These are phyloP conservation scores for Synanceia verrucosa DNA, from an alignment of 2,797 vertebrate genomes.

Conservation along the genomic window DNA sequence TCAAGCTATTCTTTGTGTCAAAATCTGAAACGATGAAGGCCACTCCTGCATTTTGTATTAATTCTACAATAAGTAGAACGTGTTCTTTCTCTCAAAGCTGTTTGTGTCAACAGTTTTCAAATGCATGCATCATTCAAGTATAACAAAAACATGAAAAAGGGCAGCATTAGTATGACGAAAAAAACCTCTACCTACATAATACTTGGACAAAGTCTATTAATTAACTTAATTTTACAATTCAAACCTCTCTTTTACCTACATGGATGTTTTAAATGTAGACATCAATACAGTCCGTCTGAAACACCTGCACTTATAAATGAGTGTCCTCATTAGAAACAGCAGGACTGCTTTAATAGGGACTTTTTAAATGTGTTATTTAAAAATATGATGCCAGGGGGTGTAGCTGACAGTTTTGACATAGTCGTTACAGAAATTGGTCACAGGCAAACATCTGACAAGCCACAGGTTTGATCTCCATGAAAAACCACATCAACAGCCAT, in stretches of 20 bases:
- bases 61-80: not conserved
- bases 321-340: not conserved
- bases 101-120: not conserved
- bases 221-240: not conserved
- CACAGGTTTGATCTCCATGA: constrained; percentile 11
- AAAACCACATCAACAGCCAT: constrained; percentile 7
- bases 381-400: not conserved
- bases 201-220: not conserved
- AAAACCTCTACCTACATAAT: not conserved
- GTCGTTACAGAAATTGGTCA: not conserved
- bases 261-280: not conserved
- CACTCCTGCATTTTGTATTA: not conserved
- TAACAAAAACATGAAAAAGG: not conserved
- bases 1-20: not conserved
- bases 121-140: not conserved
- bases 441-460: not conserved
- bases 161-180: not conserved
- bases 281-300: not conserved
- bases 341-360: not conserved
- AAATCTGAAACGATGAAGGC: not conserved
- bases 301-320: not conserved
- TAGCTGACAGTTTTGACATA: not conserved
- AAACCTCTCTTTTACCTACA: too few species aligned
- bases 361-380: not conserved
- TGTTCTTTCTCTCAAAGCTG: not conserved